Conservation (phyloP, 2,888 invertebrate species). For the Caenorhabditis zanzibari region DNA sequence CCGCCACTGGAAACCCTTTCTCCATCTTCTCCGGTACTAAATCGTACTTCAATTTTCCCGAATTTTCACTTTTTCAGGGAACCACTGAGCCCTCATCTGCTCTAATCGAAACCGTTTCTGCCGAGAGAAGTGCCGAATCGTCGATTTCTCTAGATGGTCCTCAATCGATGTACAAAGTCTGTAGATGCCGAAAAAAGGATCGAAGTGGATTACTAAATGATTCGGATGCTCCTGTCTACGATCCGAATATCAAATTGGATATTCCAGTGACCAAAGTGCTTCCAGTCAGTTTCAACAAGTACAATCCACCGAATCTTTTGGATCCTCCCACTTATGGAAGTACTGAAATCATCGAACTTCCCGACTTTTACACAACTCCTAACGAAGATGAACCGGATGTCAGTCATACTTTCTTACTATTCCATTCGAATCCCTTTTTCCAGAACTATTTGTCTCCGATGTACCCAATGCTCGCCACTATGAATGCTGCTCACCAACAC, state of each 20-base stretch:
- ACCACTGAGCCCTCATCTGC: slow-evolving; percentile 9
- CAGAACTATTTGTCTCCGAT: slow-evolving; percentile 51
- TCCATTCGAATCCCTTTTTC: background rate
- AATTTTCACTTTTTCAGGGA: background rate
- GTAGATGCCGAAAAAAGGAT: slow-evolving; percentile 53
- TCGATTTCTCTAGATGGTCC: slow-evolving; percentile 12
- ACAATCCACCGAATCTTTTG: slow-evolving; percentile 54
- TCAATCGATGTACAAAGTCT: slow-evolving; percentile 45
- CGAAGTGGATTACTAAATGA: slow-evolving; percentile 22
- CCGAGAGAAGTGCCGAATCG: slow-evolving; percentile 7
- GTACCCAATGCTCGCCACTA: slow-evolving; percentile 47
- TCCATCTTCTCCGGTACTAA: slow-evolving; percentile 26
- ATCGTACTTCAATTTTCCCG: background rate
- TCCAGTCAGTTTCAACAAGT: slow-evolving; percentile 41
- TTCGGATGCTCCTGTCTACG: slow-evolving; percentile 33
- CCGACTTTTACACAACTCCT: slow-evolving; percentile 25
- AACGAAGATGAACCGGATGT: slow-evolving; percentile 35
- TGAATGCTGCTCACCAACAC: slow-evolving; percentile 50
- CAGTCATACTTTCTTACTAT: background rate
- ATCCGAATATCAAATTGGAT: slow-evolving; percentile 17
- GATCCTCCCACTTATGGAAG: slow-evolving; percentile 20
- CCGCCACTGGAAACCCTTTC: slow-evolving; percentile 19
- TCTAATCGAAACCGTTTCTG: background rate
- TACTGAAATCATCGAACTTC: slow-evolving; percentile 43
- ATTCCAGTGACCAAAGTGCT: slow-evolving; percentile 37